These are phyloP conservation scores for Sminthurinus aureus DNA, from an alignment of 2,888 invertebrate species.

Conservation along the genomic window DNA sequence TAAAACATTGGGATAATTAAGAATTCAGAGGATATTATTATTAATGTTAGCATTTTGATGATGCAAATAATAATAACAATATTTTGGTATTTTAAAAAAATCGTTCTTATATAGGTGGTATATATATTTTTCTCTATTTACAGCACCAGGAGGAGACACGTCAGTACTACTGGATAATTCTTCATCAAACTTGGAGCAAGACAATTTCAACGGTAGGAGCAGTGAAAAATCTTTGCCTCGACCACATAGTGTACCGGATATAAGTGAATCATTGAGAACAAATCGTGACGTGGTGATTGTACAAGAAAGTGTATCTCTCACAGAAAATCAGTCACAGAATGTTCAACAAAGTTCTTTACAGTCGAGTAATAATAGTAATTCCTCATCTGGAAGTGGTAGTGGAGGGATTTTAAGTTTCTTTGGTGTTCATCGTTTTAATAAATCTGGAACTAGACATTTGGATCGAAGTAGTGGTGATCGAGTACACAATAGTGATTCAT, in stretches of 20 bases:
- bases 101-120: not conserved
- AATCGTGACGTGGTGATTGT: slow-evolving; percentile 25
- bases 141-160: slow-evolving; percentile 38
- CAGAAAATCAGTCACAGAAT: slow-evolving; percentile 22
- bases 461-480: slow-evolving; percentile 41
- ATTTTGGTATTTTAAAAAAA: not conserved
- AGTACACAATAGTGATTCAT: slow-evolving; percentile 9
- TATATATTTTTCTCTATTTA: not conserved
- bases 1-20: no score
- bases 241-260: slow-evolving; percentile 54
- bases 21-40: no score
- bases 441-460: slow-evolving; percentile 56
- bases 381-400: slow-evolving; percentile 19
- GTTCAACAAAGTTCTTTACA: not conserved
- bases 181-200: slow-evolving; percentile 26
- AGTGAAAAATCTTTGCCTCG: slow-evolving; percentile 29
- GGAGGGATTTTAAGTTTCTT: slow-evolving; percentile 56
- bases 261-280: slow-evolving; percentile 45
- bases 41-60: no score
- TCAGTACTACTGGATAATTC: slow-evolving; percentile 33
- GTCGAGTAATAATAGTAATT: slow-evolving; percentile 16
- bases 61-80: no score
- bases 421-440: slow-evolving; percentile 53
- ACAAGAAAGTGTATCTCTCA: slow-evolving; percentile 22
- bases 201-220: not conserved